Evolutionary conservation across 2,888 invertebrate genomes (phyloP).

Genomic region (Gerosis bhagava): DNA sequence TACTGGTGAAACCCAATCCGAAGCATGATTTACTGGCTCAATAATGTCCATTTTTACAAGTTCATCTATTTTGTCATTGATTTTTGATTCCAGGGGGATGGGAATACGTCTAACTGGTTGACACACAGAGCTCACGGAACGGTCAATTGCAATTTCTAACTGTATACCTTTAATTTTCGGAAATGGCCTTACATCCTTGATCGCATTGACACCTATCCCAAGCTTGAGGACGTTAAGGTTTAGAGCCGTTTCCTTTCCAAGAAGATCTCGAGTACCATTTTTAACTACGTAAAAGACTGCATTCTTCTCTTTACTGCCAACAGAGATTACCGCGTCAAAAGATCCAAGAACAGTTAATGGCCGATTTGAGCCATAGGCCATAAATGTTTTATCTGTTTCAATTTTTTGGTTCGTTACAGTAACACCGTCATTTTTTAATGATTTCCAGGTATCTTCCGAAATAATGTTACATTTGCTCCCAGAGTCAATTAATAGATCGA

Average conservation of each 20-base stretch:
- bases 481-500: conserved; percentile 34
- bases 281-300: conserved; percentile 31
- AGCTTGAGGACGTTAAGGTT: conserved; percentile 31
- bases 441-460: conserved; percentile 28
- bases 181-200: conserved; percentile 27
- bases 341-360: conserved; percentile 21
- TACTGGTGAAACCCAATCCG: conserved; percentile 24
- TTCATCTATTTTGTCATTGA: conserved; percentile 28
- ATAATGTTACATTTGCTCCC: conserved; percentile 33
- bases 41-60: conserved; percentile 26
- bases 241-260: conserved; percentile 30
- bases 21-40: conserved; percentile 24
- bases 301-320: background rate
- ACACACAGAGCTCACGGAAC: conserved; percentile 12
- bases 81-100: conserved; percentile 30
- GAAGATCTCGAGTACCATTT: conserved; percentile 23
- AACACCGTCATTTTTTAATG: conserved; percentile 22
- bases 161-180: conserved; percentile 28
- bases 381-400: conserved; percentile 31
- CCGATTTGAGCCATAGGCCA: conserved; percentile 25
- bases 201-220: no score
- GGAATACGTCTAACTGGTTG: conserved; percentile 34
- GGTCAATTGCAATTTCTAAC: conserved; percentile 25
- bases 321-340: conserved; percentile 17
- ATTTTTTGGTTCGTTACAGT: conserved; percentile 20